Evolutionary conservation across 2,888 invertebrate species (phyloP).

Genomic region (Agrenia bidenticulata): DNA sequence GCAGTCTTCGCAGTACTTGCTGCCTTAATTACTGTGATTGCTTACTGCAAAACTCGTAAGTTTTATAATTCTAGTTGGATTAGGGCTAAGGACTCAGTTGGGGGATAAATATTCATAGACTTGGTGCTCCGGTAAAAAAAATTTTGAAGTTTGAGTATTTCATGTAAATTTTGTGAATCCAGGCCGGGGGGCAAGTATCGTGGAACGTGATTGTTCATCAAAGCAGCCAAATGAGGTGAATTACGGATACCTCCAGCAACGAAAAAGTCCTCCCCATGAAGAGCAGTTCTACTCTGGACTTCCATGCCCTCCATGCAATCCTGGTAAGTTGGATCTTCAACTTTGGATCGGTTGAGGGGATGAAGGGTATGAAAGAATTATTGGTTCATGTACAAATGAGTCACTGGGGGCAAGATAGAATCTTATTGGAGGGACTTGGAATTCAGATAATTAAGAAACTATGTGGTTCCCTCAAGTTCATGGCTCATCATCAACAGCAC

Average conservation of each 20-base stretch:
- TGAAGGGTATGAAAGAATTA: background rate
- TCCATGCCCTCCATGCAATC: constrained; percentile 39
- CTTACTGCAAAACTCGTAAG: constrained; percentile 50
- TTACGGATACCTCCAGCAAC: constrained; percentile 33
- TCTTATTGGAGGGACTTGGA: constrained; percentile 2
- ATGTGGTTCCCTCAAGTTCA: background rate
- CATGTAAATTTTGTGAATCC: background rate
- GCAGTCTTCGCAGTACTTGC: constrained; percentile 40
- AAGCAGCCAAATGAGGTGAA: constrained; percentile 37
- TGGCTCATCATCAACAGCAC: background rate
- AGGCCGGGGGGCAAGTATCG: constrained; percentile 15
- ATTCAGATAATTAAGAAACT: constrained; percentile 9
- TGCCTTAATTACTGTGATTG: constrained; percentile 41
- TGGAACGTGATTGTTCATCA: constrained; percentile 27
- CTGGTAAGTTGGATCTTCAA: constrained; percentile 21
- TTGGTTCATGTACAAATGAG: constrained; percentile 2
- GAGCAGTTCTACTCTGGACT: constrained; percentile 44
- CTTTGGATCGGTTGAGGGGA: background rate
- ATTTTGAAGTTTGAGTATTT: too few relatives aligned
- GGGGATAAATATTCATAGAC: too few relatives aligned
- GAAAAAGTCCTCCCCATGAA: constrained; percentile 34
- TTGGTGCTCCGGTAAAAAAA: too few relatives aligned
- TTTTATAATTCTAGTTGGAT: background rate
- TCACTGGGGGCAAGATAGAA: background rate
- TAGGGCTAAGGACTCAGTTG: too few relatives aligned